Percentiles rank a stretch among this genome's conserved stretches.
Evolutionary conservation across 2,113 vertebrate genomes (phyloP).

Genomic region (Rhinopomastus cyanomelas): DNA sequence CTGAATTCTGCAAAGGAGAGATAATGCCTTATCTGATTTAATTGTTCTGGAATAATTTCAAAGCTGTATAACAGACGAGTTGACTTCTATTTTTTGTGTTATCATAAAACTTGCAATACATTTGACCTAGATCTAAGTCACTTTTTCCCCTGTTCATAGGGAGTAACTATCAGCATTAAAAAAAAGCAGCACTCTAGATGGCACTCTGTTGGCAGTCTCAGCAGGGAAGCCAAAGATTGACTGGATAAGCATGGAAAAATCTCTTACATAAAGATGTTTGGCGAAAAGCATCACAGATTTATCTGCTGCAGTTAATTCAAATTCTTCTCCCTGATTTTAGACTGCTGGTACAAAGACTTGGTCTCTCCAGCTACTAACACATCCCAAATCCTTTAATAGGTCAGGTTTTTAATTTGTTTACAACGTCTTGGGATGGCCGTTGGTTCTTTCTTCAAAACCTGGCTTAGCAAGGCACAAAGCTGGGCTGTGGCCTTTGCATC

Average conservation of each 20-base stretch:
- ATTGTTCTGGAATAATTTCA: not conserved
- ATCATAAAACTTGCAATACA: not conserved
- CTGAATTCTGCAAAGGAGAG: not conserved
- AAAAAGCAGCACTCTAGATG: constrained; percentile 30
- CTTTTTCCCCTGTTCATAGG: not conserved
- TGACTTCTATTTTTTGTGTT: not conserved
- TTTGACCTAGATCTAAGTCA: not conserved
- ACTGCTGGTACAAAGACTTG: not conserved
- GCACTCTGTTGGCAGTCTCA: constrained; percentile 27
- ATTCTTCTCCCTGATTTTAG: not conserved
- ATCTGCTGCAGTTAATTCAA: not conserved
- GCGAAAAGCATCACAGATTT: not conserved
- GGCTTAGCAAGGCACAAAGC: not conserved
- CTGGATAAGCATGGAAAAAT: not conserved
- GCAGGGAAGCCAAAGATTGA: not conserved
- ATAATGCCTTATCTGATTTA: not conserved
- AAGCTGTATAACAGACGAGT: not conserved
- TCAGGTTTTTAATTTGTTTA: no score
- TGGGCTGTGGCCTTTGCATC: not conserved
- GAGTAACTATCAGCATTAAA: not conserved
- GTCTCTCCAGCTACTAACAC: not conserved
- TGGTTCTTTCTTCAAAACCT: not conserved
- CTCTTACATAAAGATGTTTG: not conserved
- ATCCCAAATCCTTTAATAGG: not conserved
- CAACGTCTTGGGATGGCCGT: not conserved